Conservation (phyloP, 2,113 vertebrate species). For the Dicentrarchus labrax region DNA sequence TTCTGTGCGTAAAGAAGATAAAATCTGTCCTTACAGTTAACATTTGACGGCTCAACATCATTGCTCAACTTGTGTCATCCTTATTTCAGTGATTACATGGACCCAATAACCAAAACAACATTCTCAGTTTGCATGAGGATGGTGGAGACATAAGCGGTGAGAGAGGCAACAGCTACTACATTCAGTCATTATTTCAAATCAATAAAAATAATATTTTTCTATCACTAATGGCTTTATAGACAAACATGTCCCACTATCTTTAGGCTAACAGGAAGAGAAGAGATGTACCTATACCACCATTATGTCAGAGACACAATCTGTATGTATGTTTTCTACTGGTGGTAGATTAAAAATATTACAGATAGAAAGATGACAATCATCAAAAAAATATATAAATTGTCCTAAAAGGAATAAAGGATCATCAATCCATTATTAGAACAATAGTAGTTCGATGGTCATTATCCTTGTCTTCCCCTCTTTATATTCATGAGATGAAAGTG, state of each 20-base stretch:
- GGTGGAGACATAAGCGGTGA: not conserved
- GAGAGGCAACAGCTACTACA: not conserved
- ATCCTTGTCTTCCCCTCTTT: slow-evolving; percentile 12
- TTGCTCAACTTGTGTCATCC: too few relatives aligned
- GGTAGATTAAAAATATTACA: too few relatives aligned
- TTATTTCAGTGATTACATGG: too few relatives aligned
- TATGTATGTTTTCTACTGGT: too few relatives aligned
- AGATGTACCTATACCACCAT: too few relatives aligned
- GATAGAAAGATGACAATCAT: not conserved
- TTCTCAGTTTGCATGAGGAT: not conserved
- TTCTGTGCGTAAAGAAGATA: not conserved
- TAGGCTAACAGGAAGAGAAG: too few relatives aligned
- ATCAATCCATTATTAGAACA: not conserved
- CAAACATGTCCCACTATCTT: too few relatives aligned
- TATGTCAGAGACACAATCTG: not conserved
- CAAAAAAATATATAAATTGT: not conserved
- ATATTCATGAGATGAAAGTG: slow-evolving; percentile 1
- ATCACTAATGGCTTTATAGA: not conserved
- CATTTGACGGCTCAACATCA: too few relatives aligned
- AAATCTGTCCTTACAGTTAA: not conserved
- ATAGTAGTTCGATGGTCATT: not conserved
- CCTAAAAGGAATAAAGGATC: not conserved
- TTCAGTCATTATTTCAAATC: not conserved
- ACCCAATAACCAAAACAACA: too few relatives aligned
- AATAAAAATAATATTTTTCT: not conserved